Base-by-base conservation (phyloP, 2,113 vertebrate species). In the Sinocyclocheilus rhinocerous region DNA sequence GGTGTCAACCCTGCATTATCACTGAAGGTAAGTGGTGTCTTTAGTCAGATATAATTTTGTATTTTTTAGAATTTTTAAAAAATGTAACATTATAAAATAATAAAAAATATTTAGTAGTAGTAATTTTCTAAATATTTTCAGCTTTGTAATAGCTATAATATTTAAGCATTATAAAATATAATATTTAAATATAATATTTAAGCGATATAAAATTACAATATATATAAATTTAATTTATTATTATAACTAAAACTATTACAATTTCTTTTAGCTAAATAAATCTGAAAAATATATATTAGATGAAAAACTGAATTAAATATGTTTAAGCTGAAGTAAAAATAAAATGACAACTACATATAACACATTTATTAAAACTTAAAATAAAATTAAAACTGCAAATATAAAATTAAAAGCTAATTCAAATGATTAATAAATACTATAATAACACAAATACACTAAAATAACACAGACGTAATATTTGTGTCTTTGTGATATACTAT, bases 1-100 rank as follows among this genome's bases (percentile, higher is more conserved):
- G 79, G 88, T 39, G 8, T 57, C 6, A 67, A 77, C 5, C 48
- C 87, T 57, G 29, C 36, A 50, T 76, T 72, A 22, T 69, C 76
- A 52, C 26, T 77, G 16, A 89, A 88, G 89, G 92, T 91, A 87
- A 59, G 55, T 50, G 33, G 18, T 10, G 22, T 42, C 39, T 87
- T 77, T 6, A 33, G 75, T 52, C 15, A 20, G 4, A 84, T 22
- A 70, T 39, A 4, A 2, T 10, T 4, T 15, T 10, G 20, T 36
- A 42, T 36, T 39, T n/a, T 22, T 59, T 59, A 2, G 1, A 0
- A 3, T 36, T 9, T 33, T 7, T 15, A 36, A 63, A 24, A 63
- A 26, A 67, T 36, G 3, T 69, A 69, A 69, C 5, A 67, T 65
- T 26, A 65, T 13, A 26, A 65, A 26, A 26, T 7, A 50, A 26